phyloP scores from a whole-genome alignment of 2,888 invertebrate species.

The Thecocarcelia acutangulata region DNA sequence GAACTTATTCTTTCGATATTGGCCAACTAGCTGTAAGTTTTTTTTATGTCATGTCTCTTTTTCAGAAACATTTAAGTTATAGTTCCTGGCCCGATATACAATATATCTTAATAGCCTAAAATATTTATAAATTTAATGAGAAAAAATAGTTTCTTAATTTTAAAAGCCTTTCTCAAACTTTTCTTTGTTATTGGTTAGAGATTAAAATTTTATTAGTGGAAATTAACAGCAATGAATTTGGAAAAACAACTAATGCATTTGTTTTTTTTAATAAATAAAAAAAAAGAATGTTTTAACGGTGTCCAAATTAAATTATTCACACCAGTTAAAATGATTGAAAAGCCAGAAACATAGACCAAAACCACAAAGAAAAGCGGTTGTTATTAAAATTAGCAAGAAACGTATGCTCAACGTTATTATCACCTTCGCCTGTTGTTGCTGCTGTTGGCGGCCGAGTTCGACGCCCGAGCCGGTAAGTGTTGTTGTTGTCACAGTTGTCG shows the following conservation, averaged over 20 bases:
- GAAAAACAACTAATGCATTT: slow-evolving; percentile 11
- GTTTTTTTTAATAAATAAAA: slow-evolving; percentile 6
- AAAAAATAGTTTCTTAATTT: background rate
- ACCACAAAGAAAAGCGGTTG: slow-evolving; percentile 81
- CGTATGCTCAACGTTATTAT: slow-evolving; percentile 81
- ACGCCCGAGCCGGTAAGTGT: slow-evolving; percentile 70
- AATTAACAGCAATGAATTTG: slow-evolving; percentile 40
- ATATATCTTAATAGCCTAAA: background rate
- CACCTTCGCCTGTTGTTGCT: slow-evolving; percentile 79
- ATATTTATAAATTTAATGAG: background rate
- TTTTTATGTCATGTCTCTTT: too few relatives aligned
- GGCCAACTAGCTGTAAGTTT: too few relatives aligned
- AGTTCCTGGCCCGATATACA: background rate
- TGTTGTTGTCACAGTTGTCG: slow-evolving; percentile 74
- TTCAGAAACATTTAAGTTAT: too few relatives aligned
- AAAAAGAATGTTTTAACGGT: slow-evolving; percentile 26
- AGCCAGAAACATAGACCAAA: slow-evolving; percentile 81
- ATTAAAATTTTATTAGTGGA: slow-evolving; percentile 32
- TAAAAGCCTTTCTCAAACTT: slow-evolving; percentile 30
- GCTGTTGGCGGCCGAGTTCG: slow-evolving; percentile 63
- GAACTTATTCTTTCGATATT: too few relatives aligned
- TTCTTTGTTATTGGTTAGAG: background rate
- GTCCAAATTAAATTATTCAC: slow-evolving; percentile 56
- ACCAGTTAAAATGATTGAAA: slow-evolving; percentile 76
- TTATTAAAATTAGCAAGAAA: slow-evolving; percentile 78